phyloP scores from a whole-genome alignment of 2,797 vertebrate species.

The Eulemur rubriventer region DNA sequence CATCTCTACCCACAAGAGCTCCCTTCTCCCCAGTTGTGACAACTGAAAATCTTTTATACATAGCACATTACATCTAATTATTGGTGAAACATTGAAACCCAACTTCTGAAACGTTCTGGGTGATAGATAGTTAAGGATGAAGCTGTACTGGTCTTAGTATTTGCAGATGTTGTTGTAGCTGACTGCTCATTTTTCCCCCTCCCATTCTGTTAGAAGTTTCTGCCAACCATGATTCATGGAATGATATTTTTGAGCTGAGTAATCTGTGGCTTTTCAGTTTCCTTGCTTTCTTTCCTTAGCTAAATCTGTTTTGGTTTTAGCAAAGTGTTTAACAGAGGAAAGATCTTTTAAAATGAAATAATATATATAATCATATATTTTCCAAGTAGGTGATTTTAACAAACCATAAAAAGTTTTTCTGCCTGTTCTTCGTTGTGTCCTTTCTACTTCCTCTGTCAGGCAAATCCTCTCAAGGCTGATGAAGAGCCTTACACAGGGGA shows the following conservation, averaged over 20 bases:
- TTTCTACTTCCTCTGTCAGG: slow-evolving; percentile 50
- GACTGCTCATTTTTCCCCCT: slow-evolving; percentile 74
- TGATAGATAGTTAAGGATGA: slow-evolving; percentile 82
- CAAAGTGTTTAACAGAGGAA: slow-evolving; percentile 75
- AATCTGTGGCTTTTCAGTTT: slow-evolving; percentile 87
- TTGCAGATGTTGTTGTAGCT: slow-evolving; percentile 84
- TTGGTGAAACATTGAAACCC: neutral
- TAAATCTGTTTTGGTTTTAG: slow-evolving; percentile 81
- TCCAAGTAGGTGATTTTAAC: slow-evolving; percentile 58
- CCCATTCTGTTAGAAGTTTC: slow-evolving; percentile 82
- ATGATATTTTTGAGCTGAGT: slow-evolving; percentile 88
- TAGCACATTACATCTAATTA: neutral
- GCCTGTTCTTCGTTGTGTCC: slow-evolving; percentile 38
- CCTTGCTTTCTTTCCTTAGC: slow-evolving; percentile 77
- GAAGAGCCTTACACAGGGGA: slow-evolving; percentile 49
- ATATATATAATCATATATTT: slow-evolving; percentile 64
- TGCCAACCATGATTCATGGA: slow-evolving; percentile 88
- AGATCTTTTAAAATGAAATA: slow-evolving; percentile 72
- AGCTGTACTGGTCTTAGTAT: slow-evolving; percentile 71
- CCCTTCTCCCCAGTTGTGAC: neutral
- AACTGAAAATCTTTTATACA: neutral
- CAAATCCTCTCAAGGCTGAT: slow-evolving; percentile 41
- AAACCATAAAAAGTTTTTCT: slow-evolving; percentile 54
- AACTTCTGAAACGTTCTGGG: slow-evolving; percentile 49
- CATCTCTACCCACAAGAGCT: neutral